Evolutionary conservation across 1,140 invertebrate genomes (phyloP), one percentile per base, ranked within the genome.

Genomic region (Sminthurinus signatus): DNA sequence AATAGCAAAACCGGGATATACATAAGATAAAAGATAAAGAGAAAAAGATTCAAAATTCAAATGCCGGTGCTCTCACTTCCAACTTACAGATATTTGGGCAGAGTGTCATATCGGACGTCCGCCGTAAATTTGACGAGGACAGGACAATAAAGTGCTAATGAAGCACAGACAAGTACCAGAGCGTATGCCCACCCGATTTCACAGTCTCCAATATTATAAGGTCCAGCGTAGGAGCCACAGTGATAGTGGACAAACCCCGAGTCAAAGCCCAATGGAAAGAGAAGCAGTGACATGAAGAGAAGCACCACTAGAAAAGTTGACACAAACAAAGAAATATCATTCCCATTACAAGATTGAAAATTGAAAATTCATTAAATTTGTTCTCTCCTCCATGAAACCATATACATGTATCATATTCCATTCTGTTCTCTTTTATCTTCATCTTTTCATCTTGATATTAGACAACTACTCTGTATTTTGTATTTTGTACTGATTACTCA

Each of bases 121-220:
- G 62, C 57, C 15, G 69, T 71, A n/a, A 75, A 73, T 44, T 69
- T 72, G 64, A 74, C 75, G 19, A 79, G 72, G 44, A 78, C 72
- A 1, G 78, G 78, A 64, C 77, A 78, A 64, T 78, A 79, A 52
- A 78, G 73, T 1, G 76, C 73, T 23, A 80, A 62, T 8, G 76
- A 73, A 8, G 77, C 75, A 54, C 74, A 74, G 56, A 78, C 75
- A n/a, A 79, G 74, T 17, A 75, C 76, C 56, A 80, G 68, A 67
- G 77, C 74, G 69, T 78, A 78, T 29, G 75, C 75, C 76, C 78
- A 79, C 17, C 78, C 78, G n/a, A 79, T 63, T 52, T 76, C 71
- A 69, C 78, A 80, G 28, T 73, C 68, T 3, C 75, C 76, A 2
- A 73, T 48, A 14, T 73, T 54, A 65, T 74, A 79, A 10, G 68